Conservation (phyloP, 2,797 vertebrate genomes). For the Amblyraja radiata region DNA sequence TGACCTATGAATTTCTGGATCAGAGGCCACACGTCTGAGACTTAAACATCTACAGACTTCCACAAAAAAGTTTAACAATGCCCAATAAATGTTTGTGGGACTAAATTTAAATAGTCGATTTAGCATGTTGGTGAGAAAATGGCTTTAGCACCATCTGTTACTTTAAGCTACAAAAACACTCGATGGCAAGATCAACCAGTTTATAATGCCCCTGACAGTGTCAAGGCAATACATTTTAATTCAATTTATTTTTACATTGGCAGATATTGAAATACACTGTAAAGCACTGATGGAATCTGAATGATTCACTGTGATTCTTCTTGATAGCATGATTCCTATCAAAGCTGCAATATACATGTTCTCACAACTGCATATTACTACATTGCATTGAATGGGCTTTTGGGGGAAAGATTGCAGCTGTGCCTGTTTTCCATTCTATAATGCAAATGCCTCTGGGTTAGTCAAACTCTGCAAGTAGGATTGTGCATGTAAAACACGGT, state of each 20-base stretch:
- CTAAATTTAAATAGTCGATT: not conserved
- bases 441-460: not conserved
- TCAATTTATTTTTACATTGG: constrained; percentile 16
- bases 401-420: not conserved
- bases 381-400: not conserved
- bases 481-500: not conserved
- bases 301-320: constrained; percentile 15
- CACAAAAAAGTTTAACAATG: constrained; percentile 1
- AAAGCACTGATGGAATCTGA: constrained; percentile 14
- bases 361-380: not conserved
- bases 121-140: constrained; percentile 15
- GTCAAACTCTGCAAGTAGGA: not conserved
- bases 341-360: constrained; percentile 5
- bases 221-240: constrained; percentile 11
- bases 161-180: not conserved
- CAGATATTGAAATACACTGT: constrained; percentile 3
- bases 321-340: not conserved
- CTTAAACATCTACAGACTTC: not conserved
- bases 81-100: not conserved
- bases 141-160: not conserved
- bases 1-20: not conserved
- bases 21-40: not conserved
- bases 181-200: constrained; percentile 5
- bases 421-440: not conserved
- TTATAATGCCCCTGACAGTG: not conserved